Percentiles rank a stretch among this genome's conserved stretches.
These are phyloP conservation scores for Archocentrus centrarchus DNA, from an alignment of 2,113 vertebrate species.

Conservation along the genomic window DNA sequence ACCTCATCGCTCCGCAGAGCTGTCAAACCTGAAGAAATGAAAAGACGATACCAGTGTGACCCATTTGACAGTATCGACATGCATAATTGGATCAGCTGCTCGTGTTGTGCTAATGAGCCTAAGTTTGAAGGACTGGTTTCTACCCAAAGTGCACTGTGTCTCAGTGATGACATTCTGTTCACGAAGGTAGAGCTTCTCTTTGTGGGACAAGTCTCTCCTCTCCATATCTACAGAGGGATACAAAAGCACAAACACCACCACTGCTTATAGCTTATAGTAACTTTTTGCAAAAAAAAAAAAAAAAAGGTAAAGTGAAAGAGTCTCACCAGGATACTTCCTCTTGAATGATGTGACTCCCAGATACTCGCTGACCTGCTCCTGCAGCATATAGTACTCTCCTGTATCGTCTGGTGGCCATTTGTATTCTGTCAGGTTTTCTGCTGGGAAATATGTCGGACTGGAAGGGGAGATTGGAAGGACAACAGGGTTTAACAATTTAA, in stretches of 20 bases:
- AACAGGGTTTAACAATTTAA: background rate
- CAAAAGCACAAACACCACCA: background rate
- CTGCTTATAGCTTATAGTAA: background rate
- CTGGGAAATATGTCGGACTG: slow-evolving; percentile 95
- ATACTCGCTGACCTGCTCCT: slow-evolving; percentile 99
- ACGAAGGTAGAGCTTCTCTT: slow-evolving; percentile 96
- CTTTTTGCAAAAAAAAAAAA: background rate
- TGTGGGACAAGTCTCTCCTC: slow-evolving; percentile 96
- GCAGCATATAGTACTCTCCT: slow-evolving; percentile 98
- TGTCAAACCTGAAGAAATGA: slow-evolving; percentile 86
- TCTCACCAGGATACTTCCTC: slow-evolving; percentile 94
- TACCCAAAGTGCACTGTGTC: slow-evolving; percentile 98
- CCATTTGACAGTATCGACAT: background rate
- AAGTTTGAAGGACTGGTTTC: slow-evolving; percentile 16
- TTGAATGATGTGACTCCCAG: slow-evolving; percentile 98
- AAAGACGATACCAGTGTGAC: background rate
- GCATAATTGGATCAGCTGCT: background rate
- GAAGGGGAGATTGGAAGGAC: background rate
- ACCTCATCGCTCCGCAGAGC: slow-evolving; percentile 97
- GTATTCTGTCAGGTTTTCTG: slow-evolving; percentile 97
- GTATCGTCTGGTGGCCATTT: slow-evolving; percentile 97
- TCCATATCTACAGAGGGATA: slow-evolving; percentile 89
- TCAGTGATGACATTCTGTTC: slow-evolving; percentile 98
- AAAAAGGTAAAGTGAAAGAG: background rate
- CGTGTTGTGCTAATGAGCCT: background rate